These are phyloP conservation scores for Volucella zonaria DNA, from an alignment of 2,888 invertebrate species.

Conservation along the genomic window DNA sequence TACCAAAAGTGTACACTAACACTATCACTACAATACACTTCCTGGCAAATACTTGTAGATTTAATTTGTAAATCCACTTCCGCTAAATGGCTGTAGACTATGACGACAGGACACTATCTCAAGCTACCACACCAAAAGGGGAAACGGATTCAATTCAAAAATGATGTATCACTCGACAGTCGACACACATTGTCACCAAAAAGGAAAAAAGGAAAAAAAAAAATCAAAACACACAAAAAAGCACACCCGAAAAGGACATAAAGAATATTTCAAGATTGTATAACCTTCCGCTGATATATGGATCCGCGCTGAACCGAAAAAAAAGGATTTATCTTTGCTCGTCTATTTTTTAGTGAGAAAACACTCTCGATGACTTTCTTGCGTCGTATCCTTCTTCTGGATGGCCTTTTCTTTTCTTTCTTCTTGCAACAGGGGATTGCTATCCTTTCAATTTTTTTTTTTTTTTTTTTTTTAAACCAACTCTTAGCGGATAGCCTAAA, in stretches of 20 bases:
- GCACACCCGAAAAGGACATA: slow-evolving; percentile 24
- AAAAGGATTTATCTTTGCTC: slow-evolving; percentile 18
- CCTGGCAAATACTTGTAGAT: neutral
- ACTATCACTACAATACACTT: slow-evolving; percentile 22
- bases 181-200: slow-evolving; percentile 52
- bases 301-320: neutral
- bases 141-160: slow-evolving; percentile 45
- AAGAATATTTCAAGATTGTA: slow-evolving; percentile 50
- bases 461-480: slow-evolving; percentile 1
- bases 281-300: slow-evolving; percentile 28
- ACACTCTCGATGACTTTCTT: slow-evolving; percentile 30
- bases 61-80: too few relatives aligned
- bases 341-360: slow-evolving; percentile 21
- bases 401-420: slow-evolving; percentile 47
- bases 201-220: slow-evolving; percentile 40
- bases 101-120: neutral
- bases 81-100: neutral
- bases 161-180: slow-evolving; percentile 72
- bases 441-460: slow-evolving; percentile 55
- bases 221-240: slow-evolving; percentile 4
- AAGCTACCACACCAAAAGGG: neutral
- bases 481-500: slow-evolving; percentile 64
- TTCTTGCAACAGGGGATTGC: neutral
- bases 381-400: neutral
- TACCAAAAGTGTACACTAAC: slow-evolving; percentile 50